Base-by-base conservation (phyloP, 2,797 vertebrate genomes). In the Heliangelus exortis region DNA sequence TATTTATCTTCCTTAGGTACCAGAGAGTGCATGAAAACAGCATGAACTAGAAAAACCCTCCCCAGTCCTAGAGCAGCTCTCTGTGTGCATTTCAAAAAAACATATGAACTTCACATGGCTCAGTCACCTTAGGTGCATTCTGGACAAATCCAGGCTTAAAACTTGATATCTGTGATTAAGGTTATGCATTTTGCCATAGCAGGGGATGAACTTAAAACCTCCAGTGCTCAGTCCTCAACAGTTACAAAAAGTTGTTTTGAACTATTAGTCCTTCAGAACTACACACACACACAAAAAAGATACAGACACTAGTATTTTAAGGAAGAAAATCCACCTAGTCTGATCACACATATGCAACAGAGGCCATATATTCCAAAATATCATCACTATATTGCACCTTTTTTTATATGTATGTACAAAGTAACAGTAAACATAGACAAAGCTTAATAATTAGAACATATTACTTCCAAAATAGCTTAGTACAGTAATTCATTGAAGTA, bases 311-410 rank as follows among this genome's bases (percentile, higher is more conserved):
- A 31, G 23, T 13, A 59, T 26, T 80, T 84, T 63, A 76, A 39
- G 28, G 53, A 92, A 74, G 18, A 89, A 84, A 77, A 54, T 14
- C 14, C 39, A 54, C 68, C n/a, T 45, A 79, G 48, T 48, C 45
- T 41, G 29, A 77, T 51, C 50, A 67, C 39, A 59, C 0, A 0
- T 19, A 45, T 0, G 1, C 33, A 72, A 50, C 15, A 36, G 36
- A 45, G 2, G 15, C 15, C 77, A 58, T 62, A 26, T 25, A 58
- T 36, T 29, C 36, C 29, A 67, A 92, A 92, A 50, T 34, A 41
- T 4, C 41, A 89, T 16, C 41, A 43, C 2, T 10, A 25, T 29
- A 62, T 53, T 59, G 7, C 13, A 58, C 51, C 15, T 34, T 39
- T 34, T 34, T n/a, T 39, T 67, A 8, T 29, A 5, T 13, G 18